phyloP scores from a whole-genome alignment of 2,797 vertebrate genomes.

The Calcarius lapponicus region DNA sequence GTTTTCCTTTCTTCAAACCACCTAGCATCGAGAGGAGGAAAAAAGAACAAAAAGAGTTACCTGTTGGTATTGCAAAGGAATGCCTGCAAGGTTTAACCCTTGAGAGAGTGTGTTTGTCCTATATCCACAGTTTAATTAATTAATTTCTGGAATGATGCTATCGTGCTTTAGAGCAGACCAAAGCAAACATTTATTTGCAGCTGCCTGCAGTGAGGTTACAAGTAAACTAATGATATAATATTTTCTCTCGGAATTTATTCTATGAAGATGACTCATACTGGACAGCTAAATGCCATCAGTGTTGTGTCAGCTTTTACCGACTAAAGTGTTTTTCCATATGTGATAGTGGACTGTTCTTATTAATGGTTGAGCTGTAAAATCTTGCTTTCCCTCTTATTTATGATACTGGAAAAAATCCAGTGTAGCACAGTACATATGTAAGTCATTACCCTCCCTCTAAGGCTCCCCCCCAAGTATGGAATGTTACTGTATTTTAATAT shows the following conservation, averaged over 20 bases:
- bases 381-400: slow-evolving; percentile 56
- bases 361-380: slow-evolving; percentile 44
- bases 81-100: not conserved
- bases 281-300: slow-evolving; percentile 31
- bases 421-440: slow-evolving; percentile 41
- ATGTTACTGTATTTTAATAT: slow-evolving; percentile 62
- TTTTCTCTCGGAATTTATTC: slow-evolving; percentile 33
- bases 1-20: not conserved
- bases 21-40: not conserved
- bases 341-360: slow-evolving; percentile 47
- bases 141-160: not conserved
- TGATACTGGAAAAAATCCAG: slow-evolving; percentile 43
- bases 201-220: not conserved
- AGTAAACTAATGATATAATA: slow-evolving; percentile 36
- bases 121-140: not conserved
- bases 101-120: not conserved
- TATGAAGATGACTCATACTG: slow-evolving; percentile 28
- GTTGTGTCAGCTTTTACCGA: slow-evolving; percentile 34
- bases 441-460: slow-evolving; percentile 56
- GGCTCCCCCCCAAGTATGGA: slow-evolving; percentile 38
- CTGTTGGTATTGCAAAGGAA: not conserved
- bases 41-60: not conserved
- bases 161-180: not conserved
- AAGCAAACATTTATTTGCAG: not conserved
- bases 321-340: slow-evolving; percentile 46